These are phyloP conservation scores for Microctenopoma stevenorrisi DNA, from an alignment of 2,797 vertebrate genomes.

Conservation along the genomic window DNA sequence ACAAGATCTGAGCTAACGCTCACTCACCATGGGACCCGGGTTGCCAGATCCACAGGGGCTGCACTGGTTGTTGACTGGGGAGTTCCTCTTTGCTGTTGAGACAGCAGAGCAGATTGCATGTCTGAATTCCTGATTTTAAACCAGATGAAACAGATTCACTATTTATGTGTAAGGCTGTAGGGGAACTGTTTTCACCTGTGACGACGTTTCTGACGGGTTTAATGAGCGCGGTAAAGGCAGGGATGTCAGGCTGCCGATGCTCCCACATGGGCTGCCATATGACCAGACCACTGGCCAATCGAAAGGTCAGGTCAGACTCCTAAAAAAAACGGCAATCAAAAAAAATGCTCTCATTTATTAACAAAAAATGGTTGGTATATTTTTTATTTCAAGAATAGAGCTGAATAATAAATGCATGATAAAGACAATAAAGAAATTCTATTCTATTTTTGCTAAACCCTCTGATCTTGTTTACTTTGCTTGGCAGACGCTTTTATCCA, in stretches of 20 bases:
- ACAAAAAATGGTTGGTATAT: background rate
- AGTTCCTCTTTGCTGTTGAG: conserved; percentile 94
- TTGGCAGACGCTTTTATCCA: no score
- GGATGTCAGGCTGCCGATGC: conserved; percentile 94
- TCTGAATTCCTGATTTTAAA: conserved; percentile 44
- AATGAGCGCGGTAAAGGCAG: conserved; percentile 92
- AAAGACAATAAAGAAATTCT: no score
- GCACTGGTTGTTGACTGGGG: conserved; percentile 90
- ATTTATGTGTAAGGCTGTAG: conserved; percentile 60
- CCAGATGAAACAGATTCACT: conserved; percentile 13
- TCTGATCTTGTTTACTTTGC: background rate
- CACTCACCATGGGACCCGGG: conserved; percentile 84
- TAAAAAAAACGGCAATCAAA: conserved; percentile 54
- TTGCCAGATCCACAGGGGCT: conserved; percentile 89
- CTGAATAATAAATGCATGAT: no score
- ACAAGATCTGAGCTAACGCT: conserved; percentile 17
- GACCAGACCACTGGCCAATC: conserved; percentile 94
- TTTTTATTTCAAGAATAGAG: background rate
- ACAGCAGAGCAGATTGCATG: conserved; percentile 26
- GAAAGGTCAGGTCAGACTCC: conserved; percentile 98
- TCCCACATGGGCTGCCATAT: conserved; percentile 99
- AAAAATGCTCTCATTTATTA: background rate
- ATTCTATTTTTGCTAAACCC: background rate
- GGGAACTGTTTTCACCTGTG: conserved; percentile 84
- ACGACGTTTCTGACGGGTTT: conserved; percentile 94